Percentiles rank a stretch among this genome's conserved stretches.
These are phyloP conservation scores for Macaca mulatta DNA, from an alignment of 2,113 vertebrate genomes.

Conservation along the genomic window DNA sequence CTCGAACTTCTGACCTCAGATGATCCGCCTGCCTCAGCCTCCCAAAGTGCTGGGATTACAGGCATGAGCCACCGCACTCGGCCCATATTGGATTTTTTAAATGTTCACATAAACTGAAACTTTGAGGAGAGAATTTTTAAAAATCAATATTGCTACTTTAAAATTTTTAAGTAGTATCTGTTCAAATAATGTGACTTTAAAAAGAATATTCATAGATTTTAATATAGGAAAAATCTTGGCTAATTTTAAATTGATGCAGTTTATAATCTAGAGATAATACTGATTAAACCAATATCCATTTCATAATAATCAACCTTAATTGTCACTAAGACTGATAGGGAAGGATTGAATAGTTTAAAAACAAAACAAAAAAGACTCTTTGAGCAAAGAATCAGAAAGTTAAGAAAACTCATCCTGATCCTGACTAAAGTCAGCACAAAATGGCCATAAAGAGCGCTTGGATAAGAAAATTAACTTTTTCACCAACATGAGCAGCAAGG, in stretches of 20 bases:
- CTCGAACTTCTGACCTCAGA: no score
- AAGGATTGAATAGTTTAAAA: not conserved
- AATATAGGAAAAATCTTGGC: not conserved
- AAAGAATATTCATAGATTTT: constrained; percentile 3
- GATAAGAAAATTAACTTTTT: not conserved
- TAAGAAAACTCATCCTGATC: constrained; percentile 40
- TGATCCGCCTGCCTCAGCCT: no score
- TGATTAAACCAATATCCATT: not conserved
- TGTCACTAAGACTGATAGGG: not conserved
- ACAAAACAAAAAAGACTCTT: not conserved
- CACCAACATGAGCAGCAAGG: not conserved
- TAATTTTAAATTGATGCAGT: constrained; percentile 1
- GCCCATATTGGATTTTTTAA: not conserved
- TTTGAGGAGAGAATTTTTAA: not conserved
- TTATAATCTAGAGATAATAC: not conserved
- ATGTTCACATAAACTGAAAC: not conserved
- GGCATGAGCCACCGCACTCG: no score
- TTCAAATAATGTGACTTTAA: constrained; percentile 30
- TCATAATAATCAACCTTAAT: not conserved
- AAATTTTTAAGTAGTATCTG: not conserved
- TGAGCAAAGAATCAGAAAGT: not conserved
- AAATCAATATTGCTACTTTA: not conserved
- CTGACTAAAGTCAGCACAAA: not conserved
- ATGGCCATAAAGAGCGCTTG: not conserved
- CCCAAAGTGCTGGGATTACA: no score